These are phyloP conservation scores for Agrypnia vestita DNA, from an alignment of 1,140 invertebrate species.

Conservation along the genomic window DNA sequence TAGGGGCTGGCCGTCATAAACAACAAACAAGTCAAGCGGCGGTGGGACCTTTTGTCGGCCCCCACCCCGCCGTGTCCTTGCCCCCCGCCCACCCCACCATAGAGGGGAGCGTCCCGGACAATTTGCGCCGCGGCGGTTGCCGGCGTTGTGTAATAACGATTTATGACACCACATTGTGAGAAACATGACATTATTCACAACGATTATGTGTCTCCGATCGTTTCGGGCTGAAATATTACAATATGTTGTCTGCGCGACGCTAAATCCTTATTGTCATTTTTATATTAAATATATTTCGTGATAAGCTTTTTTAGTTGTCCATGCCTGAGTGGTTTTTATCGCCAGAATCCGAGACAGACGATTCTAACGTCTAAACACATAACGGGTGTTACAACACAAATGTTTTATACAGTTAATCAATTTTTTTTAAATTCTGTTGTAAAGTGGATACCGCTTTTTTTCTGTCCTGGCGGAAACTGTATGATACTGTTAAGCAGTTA, in stretches of 20 bases:
- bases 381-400: too few species aligned
- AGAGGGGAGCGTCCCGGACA: slow-evolving; percentile 32
- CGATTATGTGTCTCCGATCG: slow-evolving; percentile 60
- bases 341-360: neutral
- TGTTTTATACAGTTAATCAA: too few species aligned
- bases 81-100: neutral
- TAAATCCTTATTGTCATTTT: slow-evolving; percentile 9
- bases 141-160: slow-evolving; percentile 57
- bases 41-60: slow-evolving; percentile 42
- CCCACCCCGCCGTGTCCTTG: slow-evolving; percentile 7
- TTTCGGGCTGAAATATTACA: slow-evolving; percentile 42
- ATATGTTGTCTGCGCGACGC: slow-evolving; percentile 28
- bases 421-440: too few species aligned
- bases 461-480: too few species aligned
- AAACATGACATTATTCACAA: slow-evolving; percentile 59
- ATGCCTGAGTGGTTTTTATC: neutral
- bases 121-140: slow-evolving; percentile 49
- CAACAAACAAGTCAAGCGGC: slow-evolving; percentile 60
- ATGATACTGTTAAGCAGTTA: too few species aligned
- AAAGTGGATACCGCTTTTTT: too few species aligned
- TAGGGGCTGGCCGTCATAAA: slow-evolving; percentile 57
- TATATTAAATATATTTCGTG: slow-evolving; percentile 7
- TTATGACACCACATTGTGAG: slow-evolving; percentile 60
- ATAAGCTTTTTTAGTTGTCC: neutral
- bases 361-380: too few species aligned